Evolutionary conservation across 2,113 vertebrate species (phyloP).

Genomic region (Pelobates fuscus): DNA sequence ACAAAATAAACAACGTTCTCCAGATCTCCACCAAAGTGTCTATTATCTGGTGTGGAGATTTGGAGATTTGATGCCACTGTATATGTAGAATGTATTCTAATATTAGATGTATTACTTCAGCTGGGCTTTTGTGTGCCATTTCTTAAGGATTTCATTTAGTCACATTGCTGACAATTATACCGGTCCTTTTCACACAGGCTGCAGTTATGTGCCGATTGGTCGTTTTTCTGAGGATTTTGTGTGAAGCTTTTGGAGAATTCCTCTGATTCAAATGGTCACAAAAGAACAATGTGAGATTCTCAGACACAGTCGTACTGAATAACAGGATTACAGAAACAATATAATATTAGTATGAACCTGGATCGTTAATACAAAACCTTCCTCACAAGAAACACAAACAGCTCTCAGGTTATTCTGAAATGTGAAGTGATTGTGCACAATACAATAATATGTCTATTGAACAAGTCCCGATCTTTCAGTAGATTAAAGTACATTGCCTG

Average conservation of each 20-base stretch:
- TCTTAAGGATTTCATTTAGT: background rate
- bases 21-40: too few relatives aligned
- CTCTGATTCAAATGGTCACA: slow-evolving; percentile 18
- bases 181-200: background rate
- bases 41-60: too few relatives aligned
- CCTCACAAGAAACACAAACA: slow-evolving; percentile 22
- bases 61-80: too few relatives aligned
- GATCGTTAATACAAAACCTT: slow-evolving; percentile 14
- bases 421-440: slow-evolving; percentile 3
- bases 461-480: background rate
- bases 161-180: slow-evolving; percentile 18
- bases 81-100: too few relatives aligned
- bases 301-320: slow-evolving; percentile 25
- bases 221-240: slow-evolving; percentile 21
- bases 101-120: too few relatives aligned
- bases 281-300: slow-evolving; percentile 43
- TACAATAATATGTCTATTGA: background rate
- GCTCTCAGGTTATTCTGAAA: slow-evolving; percentile 28
- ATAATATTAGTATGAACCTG: slow-evolving; percentile 35
- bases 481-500: background rate
- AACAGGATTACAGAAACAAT: slow-evolving; percentile 28
- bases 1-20: too few relatives aligned
- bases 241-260: slow-evolving; percentile 21
- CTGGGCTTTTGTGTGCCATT: background rate
- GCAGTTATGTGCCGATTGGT: background rate